A percentile compares a stretch with the other conserved stretches of the same genome.
These are phyloP conservation scores for Saxidomus purpurata DNA, from an alignment of 1,140 invertebrate species.

Conservation along the genomic window DNA sequence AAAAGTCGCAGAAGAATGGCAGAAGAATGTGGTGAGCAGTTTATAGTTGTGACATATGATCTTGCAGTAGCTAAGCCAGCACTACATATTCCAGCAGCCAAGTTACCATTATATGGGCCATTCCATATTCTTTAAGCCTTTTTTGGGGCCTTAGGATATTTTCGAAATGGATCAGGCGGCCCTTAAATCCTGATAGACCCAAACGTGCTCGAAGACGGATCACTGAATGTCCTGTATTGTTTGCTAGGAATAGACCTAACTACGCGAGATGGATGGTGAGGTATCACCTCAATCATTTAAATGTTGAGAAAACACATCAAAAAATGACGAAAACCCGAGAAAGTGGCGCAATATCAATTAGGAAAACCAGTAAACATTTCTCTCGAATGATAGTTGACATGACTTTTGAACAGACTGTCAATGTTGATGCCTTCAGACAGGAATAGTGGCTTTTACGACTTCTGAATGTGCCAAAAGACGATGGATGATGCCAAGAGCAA, in stretches of 20 bases:
- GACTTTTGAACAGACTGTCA: conserved; percentile 69
- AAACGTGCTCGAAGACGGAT: too few relatives aligned
- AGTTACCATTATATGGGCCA: conserved; percentile 25
- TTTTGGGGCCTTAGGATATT: conserved; percentile 31
- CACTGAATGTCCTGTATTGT: too few relatives aligned
- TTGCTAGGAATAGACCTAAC: not conserved
- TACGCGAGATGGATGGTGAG: conserved; percentile 26
- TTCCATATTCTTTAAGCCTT: conserved; percentile 45
- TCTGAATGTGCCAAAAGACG: not conserved
- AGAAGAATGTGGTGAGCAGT: conserved; percentile 78
- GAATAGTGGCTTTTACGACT: conserved; percentile 41
- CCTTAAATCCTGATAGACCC: too few relatives aligned
- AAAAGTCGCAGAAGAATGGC: too few relatives aligned
- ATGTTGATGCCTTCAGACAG: conserved; percentile 69
- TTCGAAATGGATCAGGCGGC: conserved; percentile 67
- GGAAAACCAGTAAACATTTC: conserved; percentile 39
- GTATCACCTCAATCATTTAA: conserved; percentile 31
- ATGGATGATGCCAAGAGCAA: conserved; percentile 62
- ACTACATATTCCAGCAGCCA: conserved; percentile 78
- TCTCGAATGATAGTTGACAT: conserved; percentile 67
- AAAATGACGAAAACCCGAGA: not conserved
- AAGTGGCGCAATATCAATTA: not conserved
- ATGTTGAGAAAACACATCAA: conserved; percentile 15
- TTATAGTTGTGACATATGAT: conserved; percentile 84
- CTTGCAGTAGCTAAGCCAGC: conserved; percentile 86